Evolutionary conservation across 2,797 vertebrate genomes (phyloP).

Genomic region (Cyprinodon diabolis): DNA sequence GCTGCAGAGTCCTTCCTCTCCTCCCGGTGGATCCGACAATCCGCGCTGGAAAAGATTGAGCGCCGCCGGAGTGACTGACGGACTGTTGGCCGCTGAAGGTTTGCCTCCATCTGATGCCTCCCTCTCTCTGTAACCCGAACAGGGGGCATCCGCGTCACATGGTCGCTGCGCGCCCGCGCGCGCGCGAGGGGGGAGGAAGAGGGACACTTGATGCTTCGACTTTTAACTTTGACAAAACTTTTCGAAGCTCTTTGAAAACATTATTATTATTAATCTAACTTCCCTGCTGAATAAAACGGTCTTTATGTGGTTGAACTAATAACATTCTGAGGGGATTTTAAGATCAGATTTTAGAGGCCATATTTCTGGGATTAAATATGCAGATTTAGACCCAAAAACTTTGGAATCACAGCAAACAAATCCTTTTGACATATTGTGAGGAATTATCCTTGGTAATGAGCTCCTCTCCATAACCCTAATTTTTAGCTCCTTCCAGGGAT

Average conservation of each 20-base stretch:
- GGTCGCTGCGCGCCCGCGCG: conserved; percentile 35
- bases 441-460: no score
- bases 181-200: conserved; percentile 16
- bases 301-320: no score
- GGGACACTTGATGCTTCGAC: not conserved
- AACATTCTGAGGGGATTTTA: no score
- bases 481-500: no score
- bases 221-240: not conserved
- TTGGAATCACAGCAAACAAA: no score
- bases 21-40: conserved; percentile 26
- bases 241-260: not conserved
- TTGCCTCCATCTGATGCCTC: conserved; percentile 58
- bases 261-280: not conserved
- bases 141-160: conserved; percentile 72
- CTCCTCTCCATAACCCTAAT: no score
- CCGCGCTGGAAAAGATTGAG: conserved; percentile 19
- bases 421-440: no score
- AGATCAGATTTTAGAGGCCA: no score
- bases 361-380: no score
- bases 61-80: not conserved
- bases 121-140: conserved; percentile 70
- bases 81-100: conserved; percentile 43
- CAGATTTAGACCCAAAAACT: no score
- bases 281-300: no score
- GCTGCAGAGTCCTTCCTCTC: conserved; percentile 39